Conservation (phyloP, 2,113 vertebrate species). For the Chaenogobius annularis region DNA sequence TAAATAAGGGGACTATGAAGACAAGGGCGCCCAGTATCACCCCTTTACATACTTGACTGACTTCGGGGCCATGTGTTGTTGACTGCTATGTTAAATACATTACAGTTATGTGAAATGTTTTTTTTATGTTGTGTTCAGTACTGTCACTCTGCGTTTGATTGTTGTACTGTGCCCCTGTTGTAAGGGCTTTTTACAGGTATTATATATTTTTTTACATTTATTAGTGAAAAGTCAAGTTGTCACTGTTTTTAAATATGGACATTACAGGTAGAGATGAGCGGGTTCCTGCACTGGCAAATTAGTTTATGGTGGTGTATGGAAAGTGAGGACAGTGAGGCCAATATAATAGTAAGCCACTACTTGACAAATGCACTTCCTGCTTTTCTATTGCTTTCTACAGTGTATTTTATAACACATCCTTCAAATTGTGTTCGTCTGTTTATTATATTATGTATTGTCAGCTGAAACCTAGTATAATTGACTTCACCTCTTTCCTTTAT, state of each 20-base stretch:
- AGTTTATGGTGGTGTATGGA: conserved; percentile 5
- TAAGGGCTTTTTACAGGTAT: conserved; percentile 60
- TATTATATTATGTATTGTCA: conserved; percentile 29
- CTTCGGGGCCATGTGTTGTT: conserved; percentile 52
- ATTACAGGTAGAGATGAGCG: conserved; percentile 23
- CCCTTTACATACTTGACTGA: conserved; percentile 70
- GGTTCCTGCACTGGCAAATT: conserved; percentile 10
- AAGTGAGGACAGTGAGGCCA: conserved; percentile 19
- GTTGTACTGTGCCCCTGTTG: conserved; percentile 65
- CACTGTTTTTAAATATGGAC: conserved; percentile 41
- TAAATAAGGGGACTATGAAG: conserved; percentile 64
- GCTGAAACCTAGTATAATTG: conserved; percentile 52
- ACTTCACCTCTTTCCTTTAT: conserved; percentile 43
- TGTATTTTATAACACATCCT: conserved; percentile 35
- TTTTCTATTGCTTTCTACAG: conserved; percentile 23
- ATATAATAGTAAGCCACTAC: conserved; percentile 51
- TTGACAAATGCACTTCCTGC: conserved; percentile 65
- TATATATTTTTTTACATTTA: conserved; percentile 62
- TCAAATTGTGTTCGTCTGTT: conserved; percentile 25
- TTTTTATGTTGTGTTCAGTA: conserved; percentile 66
- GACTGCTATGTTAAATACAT: conserved; percentile 67
- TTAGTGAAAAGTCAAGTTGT: conserved; percentile 51
- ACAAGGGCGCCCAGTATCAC: conserved; percentile 46
- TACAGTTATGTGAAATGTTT: conserved; percentile 56
- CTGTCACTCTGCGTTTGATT: conserved; percentile 66